Evolutionary conservation across 2,797 vertebrate genomes (phyloP), one percentile per base, ranked within the genome.

Genomic region (Enteromius unitaeniatus): DNA sequence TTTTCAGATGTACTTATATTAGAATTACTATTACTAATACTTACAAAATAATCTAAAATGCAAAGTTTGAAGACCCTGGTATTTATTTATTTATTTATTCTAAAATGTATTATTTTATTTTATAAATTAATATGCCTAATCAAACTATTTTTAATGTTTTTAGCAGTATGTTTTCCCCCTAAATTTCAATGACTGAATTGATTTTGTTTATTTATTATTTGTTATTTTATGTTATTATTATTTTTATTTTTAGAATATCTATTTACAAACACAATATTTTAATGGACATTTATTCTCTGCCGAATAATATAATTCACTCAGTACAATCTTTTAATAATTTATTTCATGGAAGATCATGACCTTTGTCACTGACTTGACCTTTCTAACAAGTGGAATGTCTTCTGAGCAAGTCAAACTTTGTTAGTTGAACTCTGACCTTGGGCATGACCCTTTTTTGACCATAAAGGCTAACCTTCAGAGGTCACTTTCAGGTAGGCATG

Each of bases 331-430:
- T 70, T 31, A n/a, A 65, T 67, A 2, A 68, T 68, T 53, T 53
- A 68, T 79, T 37, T 37, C 28, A 17, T 9, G 28, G 3, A 13
- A n/a, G 79, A 73, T 19, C 69, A 34, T 73, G 69, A 28, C 23
- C 15, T 81, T 37, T 53, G 45, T 70, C 9, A 21, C 3, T 72
- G 28, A 40, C 23, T 37, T 72, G 58, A 74, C 31, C 55, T 75
- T 80, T 76, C 47, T 73, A 83, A 19, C 49, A 13, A 49, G 65
- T 82, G 75, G 79, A 88, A 88, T 86, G 55, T 37, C 37, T 77
- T 37, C 19, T 31, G n/a, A 55, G 7, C 45, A 31, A 47, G 11
- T 58, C 37, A 81, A 64, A 77, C 31, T 26, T 9, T 42, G 47
- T 26, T 55, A 73, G 26, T 53, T 75, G 55, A 84, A 84, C 79